Evolutionary conservation across 1,140 invertebrate genomes (phyloP).

Genomic region (Mya arenaria): DNA sequence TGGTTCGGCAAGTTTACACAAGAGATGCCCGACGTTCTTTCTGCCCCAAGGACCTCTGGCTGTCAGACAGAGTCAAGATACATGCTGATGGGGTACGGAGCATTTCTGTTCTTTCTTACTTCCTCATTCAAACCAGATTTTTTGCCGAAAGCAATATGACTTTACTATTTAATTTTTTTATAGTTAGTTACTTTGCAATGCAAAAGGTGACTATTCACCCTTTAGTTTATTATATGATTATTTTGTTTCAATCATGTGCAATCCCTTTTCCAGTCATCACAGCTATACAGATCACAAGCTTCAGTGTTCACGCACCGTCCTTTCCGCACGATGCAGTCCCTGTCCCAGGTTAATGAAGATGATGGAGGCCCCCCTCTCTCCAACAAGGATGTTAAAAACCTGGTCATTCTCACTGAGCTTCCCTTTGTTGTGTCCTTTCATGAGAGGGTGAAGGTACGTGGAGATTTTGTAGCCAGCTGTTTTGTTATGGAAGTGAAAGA

Average conservation of each 20-base stretch:
- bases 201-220: too few species aligned
- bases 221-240: too few species aligned
- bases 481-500: too few species aligned
- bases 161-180: too few species aligned
- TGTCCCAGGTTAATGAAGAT: conserved; percentile 80
- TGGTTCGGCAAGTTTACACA: conserved; percentile 90
- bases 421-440: conserved; percentile 96
- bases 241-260: too few species aligned
- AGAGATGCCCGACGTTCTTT: conserved; percentile 90
- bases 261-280: conserved; percentile 73
- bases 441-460: conserved; percentile 87
- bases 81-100: conserved; percentile 81
- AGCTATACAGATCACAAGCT: conserved; percentile 72
- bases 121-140: too few species aligned
- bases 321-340: conserved; percentile 71
- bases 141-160: too few species aligned
- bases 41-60: conserved; percentile 90
- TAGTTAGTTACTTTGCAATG: too few species aligned
- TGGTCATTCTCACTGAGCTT: conserved; percentile 94
- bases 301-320: conserved; percentile 71
- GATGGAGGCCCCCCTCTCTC: conserved; percentile 91
- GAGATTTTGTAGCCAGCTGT: background rate
- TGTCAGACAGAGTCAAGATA: conserved; percentile 86
- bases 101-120: too few species aligned
- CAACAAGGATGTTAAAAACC: conserved; percentile 92